Percentiles rank a stretch among this genome's conserved stretches.
These are phyloP conservation scores for Vombatus ursinus DNA, from an alignment of 2,113 vertebrate species.

Conservation along the genomic window DNA sequence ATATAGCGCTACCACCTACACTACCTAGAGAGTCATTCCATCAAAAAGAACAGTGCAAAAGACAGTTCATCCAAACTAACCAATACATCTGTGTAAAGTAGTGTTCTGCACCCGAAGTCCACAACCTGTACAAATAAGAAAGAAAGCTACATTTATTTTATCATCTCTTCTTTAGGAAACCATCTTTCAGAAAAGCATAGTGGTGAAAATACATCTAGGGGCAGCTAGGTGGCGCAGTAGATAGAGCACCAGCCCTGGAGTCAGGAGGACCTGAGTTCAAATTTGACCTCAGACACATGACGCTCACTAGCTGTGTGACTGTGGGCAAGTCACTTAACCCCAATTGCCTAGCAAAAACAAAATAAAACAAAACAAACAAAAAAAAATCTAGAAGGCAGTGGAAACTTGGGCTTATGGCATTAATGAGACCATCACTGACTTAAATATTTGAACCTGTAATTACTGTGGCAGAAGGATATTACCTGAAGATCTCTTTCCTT, in stretches of 20 bases:
- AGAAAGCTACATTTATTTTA: not conserved
- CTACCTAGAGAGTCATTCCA: not conserved
- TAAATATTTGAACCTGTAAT: slow-evolving; percentile 66
- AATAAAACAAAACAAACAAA: too few relatives aligned
- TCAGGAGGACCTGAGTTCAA: too few relatives aligned
- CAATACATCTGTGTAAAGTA: not conserved
- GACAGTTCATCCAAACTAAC: not conserved
- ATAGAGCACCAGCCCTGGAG: too few relatives aligned
- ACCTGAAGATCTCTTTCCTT: slow-evolving; percentile 69
- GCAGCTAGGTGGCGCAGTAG: too few relatives aligned
- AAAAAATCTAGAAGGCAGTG: slow-evolving; percentile 57
- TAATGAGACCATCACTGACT: slow-evolving; percentile 62
- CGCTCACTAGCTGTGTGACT: too few relatives aligned
- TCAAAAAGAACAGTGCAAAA: not conserved
- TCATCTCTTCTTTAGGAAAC: not conserved
- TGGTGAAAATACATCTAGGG: slow-evolving; percentile 39
- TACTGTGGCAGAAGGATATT: slow-evolving; percentile 63
- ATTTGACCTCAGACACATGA: too few relatives aligned
- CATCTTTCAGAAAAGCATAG: slow-evolving; percentile 67
- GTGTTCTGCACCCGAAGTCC: not conserved
- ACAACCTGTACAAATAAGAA: not conserved
- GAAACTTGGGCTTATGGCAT: slow-evolving; percentile 47
- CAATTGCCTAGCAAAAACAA: too few relatives aligned
- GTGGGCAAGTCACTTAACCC: too few relatives aligned
- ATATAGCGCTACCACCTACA: not conserved